Percentiles rank a stretch among this genome's conserved stretches.
phyloP scores from a whole-genome alignment of 2,888 invertebrate species.

The Girardia tigrina region DNA sequence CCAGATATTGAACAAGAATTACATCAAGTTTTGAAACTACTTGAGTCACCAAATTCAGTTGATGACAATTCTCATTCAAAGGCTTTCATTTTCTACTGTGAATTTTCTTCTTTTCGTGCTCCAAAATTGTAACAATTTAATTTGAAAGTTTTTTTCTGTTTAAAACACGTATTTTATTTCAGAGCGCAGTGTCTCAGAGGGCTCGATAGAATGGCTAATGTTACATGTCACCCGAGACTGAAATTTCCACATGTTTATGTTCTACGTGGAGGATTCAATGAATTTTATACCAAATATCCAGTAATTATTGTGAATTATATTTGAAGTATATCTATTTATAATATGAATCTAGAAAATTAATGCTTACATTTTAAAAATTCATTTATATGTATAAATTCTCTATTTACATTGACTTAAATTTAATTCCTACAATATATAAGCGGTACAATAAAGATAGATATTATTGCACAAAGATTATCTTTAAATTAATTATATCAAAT shows the following conservation, averaged over 20 bases:
- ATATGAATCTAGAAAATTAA: too few species aligned
- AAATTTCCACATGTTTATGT: conserved; percentile 34
- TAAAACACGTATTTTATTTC: neutral
- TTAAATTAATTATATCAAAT: too few species aligned
- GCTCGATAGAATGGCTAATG: neutral
- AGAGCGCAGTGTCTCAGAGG: neutral
- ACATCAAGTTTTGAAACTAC: neutral
- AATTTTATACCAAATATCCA: conserved; percentile 32
- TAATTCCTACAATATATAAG: too few species aligned
- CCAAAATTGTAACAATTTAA: conserved; percentile 26
- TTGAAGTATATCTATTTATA: too few species aligned
- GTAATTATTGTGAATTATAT: too few species aligned
- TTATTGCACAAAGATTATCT: too few species aligned
- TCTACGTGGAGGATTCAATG: conserved; percentile 31
- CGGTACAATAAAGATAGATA: too few species aligned
- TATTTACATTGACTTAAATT: too few species aligned
- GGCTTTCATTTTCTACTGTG: conserved; percentile 28
- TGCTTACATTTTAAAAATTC: too few species aligned
- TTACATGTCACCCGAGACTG: conserved; percentile 16
- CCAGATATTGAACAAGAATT: neutral
- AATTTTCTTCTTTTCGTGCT: conserved; percentile 29
- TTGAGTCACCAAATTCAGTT: neutral
- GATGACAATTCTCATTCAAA: neutral
- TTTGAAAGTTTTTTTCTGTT: neutral
- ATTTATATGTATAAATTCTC: too few species aligned